Percentiles rank a stretch among this genome's conserved stretches.
Evolutionary conservation across 92 coral and sea anemone species (phyloP).

Genomic region (Parazoanthus swiftii): DNA sequence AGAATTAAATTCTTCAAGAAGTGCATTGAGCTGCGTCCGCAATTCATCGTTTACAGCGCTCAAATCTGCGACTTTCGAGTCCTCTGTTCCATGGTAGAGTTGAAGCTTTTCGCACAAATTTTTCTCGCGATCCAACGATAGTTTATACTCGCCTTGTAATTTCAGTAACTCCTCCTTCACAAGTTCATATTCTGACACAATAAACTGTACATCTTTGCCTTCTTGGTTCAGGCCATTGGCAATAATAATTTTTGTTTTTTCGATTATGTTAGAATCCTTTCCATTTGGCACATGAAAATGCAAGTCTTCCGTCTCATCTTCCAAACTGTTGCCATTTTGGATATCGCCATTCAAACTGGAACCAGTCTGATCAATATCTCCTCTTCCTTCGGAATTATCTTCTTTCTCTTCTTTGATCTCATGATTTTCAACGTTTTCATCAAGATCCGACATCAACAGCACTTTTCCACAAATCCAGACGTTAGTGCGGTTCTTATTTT

Average conservation of each 20-base stretch:
- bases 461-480: neutral
- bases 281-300: neutral
- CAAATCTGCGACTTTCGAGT: slow-evolving; percentile 67
- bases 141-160: slow-evolving; percentile 68
- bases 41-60: slow-evolving; percentile 85
- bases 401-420: slow-evolving; percentile 36
- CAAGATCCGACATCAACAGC: slow-evolving; percentile 40
- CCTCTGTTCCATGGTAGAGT: slow-evolving; percentile 64
- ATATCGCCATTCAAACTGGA: slow-evolving; percentile 24
- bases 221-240: slow-evolving; percentile 68
- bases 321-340: slow-evolving; percentile 29
- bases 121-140: slow-evolving; percentile 78
- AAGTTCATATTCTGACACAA: slow-evolving; percentile 71
- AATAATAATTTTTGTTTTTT: slow-evolving; percentile 24
- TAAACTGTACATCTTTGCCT: slow-evolving; percentile 62
- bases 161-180: slow-evolving; percentile 69
- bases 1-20: slow-evolving; percentile 68
- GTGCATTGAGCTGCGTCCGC: slow-evolving; percentile 66
- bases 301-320: slow-evolving; percentile 5
- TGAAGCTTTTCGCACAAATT: slow-evolving; percentile 73
- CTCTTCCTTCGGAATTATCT: slow-evolving; percentile 8
- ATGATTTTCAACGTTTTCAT: slow-evolving; percentile 22
- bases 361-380: neutral
- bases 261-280: neutral
- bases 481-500: slow-evolving; percentile 14